phyloP scores from a whole-genome alignment of 2,888 invertebrate species.

The Eudasyphora cyanicolor region DNA sequence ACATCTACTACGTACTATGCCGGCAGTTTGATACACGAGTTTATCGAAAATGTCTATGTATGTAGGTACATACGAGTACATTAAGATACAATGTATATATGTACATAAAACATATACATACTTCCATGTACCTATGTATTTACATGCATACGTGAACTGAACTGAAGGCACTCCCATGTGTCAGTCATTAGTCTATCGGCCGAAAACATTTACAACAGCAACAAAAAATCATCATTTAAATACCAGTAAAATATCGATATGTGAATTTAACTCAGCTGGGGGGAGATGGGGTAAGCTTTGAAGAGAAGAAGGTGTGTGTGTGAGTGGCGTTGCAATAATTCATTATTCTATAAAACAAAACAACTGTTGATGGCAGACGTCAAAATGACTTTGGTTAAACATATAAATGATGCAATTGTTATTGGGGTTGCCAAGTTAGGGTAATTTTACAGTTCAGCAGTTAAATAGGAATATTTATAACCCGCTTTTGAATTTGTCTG shows the following conservation, averaged over 20 bases:
- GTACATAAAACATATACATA: neutral
- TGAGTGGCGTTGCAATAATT: constrained; percentile 40
- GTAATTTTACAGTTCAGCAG: no score
- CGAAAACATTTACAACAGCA: constrained; percentile 2
- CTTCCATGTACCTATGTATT: neutral
- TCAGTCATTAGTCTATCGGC: constrained; percentile 54
- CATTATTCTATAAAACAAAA: constrained; percentile 52
- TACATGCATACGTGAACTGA: constrained; percentile 9
- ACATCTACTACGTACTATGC: neutral
- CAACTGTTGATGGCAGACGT: neutral
- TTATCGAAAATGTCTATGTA: neutral
- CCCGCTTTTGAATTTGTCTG: no score
- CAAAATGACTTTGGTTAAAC: neutral
- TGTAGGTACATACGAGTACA: neutral
- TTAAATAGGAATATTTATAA: no score
- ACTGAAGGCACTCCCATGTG: constrained; percentile 64
- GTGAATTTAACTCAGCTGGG: neutral
- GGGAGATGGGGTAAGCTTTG: neutral
- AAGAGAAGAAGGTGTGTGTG: neutral
- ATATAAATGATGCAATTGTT: constrained; percentile 27
- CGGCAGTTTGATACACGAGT: constrained; percentile 8
- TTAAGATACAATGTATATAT: neutral
- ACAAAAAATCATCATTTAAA: constrained; percentile 60
- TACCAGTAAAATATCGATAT: constrained; percentile 27
- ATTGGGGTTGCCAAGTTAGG: neutral